A percentile compares a stretch with the other conserved stretches of the same genome.
These are phyloP conservation scores for Macrochelys suwanniensis DNA, from an alignment of 2,797 vertebrate genomes.

Conservation along the genomic window DNA sequence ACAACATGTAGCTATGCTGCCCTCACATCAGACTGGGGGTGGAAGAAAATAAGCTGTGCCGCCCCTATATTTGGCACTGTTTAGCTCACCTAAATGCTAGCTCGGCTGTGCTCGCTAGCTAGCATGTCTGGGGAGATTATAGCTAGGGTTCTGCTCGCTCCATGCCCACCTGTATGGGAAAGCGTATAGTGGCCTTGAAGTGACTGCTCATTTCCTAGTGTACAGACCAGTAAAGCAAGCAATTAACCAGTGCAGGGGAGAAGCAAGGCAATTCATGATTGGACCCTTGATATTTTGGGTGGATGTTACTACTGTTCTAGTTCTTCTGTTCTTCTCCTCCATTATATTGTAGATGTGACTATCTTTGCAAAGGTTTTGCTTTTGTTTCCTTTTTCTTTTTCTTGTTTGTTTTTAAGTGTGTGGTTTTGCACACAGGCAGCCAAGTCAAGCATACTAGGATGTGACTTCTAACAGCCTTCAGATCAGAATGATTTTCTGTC, in stretches of 20 bases:
- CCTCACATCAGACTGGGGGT: neutral
- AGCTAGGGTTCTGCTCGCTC: neutral
- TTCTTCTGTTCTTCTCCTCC: neutral
- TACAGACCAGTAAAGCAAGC: neutral
- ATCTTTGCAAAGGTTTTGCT: neutral
- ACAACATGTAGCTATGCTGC: neutral
- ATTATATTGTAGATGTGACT: neutral
- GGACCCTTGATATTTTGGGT: neutral
- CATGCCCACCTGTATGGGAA: neutral
- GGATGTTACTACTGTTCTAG: neutral
- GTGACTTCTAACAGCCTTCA: constrained; percentile 59
- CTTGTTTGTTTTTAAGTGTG: neutral
- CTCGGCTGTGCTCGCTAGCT: constrained; percentile 14
- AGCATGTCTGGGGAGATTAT: neutral
- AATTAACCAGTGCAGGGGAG: neutral
- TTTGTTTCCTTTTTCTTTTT: neutral
- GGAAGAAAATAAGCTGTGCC: neutral
- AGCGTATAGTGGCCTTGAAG: neutral
- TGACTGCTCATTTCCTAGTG: neutral
- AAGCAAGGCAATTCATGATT: neutral
- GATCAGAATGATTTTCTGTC: constrained; percentile 73
- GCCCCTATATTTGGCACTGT: constrained; percentile 35
- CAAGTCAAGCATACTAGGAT: neutral
- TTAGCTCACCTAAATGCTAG: constrained; percentile 29
- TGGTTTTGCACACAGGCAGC: constrained; percentile 22